These are phyloP conservation scores for Kryptolebias ocellatus DNA, from an alignment of 2,797 vertebrate species.

Conservation along the genomic window DNA sequence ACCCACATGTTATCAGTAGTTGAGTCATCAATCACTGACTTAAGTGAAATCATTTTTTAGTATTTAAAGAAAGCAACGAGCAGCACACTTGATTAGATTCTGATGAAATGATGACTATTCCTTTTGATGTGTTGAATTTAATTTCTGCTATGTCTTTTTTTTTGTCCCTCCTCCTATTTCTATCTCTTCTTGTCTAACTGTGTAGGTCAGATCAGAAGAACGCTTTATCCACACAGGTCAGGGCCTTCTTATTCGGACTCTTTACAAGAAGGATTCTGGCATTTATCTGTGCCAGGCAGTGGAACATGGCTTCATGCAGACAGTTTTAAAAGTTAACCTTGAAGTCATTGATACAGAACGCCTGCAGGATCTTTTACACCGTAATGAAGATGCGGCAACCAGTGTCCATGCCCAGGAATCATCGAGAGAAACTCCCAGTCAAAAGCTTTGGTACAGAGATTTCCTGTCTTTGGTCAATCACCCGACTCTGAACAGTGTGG, in stretches of 20 bases:
- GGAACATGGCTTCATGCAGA: constrained; percentile 98
- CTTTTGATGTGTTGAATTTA: constrained; percentile 15
- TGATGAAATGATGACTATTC: constrained; percentile 3
- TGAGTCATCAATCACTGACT: not conserved
- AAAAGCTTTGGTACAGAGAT: constrained; percentile 98
- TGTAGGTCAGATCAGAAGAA: constrained; percentile 89
- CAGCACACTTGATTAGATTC: not conserved
- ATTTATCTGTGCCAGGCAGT: constrained; percentile 93
- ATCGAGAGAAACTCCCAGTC: constrained; percentile 85
- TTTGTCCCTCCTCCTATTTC: constrained; percentile 10
- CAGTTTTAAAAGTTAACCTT: constrained; percentile 90
- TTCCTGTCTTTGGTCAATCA: constrained; percentile 98
- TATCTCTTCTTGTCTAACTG: constrained; percentile 9
- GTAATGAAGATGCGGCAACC: constrained; percentile 81
- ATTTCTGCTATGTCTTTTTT: constrained; percentile 9
- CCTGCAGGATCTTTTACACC: constrained; percentile 91
- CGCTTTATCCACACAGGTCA: constrained; percentile 91
- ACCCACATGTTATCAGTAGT: constrained; percentile 7
- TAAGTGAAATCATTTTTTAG: not conserved
- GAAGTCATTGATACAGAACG: constrained; percentile 93
- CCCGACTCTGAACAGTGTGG: constrained; percentile 94
- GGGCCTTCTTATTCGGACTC: constrained; percentile 91
- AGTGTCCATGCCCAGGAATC: constrained; percentile 77
- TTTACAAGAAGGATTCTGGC: constrained; percentile 89
- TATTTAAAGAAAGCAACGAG: constrained; percentile 11